A percentile compares a stretch with the other conserved stretches of the same genome.
Evolutionary conservation across 1,140 invertebrate genomes (phyloP).

Genomic region (Laodelphax striatellus): DNA sequence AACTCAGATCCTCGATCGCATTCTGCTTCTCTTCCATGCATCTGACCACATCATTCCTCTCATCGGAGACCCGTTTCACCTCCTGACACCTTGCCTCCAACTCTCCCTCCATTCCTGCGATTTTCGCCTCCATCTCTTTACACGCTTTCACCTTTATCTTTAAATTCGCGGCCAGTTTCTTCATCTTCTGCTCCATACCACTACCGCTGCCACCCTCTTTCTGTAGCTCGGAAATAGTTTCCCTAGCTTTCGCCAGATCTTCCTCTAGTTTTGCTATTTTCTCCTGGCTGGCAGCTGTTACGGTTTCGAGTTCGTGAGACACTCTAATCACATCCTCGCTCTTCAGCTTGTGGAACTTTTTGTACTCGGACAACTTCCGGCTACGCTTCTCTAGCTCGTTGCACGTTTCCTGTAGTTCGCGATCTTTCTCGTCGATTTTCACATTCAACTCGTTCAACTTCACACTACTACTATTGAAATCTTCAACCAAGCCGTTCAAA

Average conservation of each 20-base stretch:
- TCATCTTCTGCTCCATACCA: slow-evolving; percentile 48
- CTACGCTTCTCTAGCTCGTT: background rate
- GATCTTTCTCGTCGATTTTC: slow-evolving; percentile 11
- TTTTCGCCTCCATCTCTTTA: slow-evolving; percentile 45
- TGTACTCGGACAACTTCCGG: slow-evolving; percentile 11
- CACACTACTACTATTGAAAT: slow-evolving; percentile 1
- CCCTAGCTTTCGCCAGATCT: slow-evolving; percentile 20
- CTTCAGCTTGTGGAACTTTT: slow-evolving; percentile 13
- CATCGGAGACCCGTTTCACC: background rate
- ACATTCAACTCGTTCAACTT: slow-evolving; percentile 10
- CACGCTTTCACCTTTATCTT: slow-evolving; percentile 55
- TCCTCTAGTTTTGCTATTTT: slow-evolving; percentile 27
- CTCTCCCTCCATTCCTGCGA: slow-evolving; percentile 26
- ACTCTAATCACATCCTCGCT: slow-evolving; percentile 11
- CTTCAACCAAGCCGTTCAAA: background rate
- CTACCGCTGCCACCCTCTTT: background rate
- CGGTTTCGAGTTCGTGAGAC: slow-evolving; percentile 19
- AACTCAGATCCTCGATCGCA: background rate
- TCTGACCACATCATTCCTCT: background rate
- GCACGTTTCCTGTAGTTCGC: slow-evolving; percentile 8
- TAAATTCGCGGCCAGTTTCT: slow-evolving; percentile 58
- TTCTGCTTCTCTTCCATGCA: background rate
- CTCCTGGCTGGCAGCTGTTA: slow-evolving; percentile 22
- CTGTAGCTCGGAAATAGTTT: background rate
- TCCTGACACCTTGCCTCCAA: slow-evolving; percentile 27